Conservation (phyloP, 2,888 invertebrate genomes). For the Phania funesta region DNA sequence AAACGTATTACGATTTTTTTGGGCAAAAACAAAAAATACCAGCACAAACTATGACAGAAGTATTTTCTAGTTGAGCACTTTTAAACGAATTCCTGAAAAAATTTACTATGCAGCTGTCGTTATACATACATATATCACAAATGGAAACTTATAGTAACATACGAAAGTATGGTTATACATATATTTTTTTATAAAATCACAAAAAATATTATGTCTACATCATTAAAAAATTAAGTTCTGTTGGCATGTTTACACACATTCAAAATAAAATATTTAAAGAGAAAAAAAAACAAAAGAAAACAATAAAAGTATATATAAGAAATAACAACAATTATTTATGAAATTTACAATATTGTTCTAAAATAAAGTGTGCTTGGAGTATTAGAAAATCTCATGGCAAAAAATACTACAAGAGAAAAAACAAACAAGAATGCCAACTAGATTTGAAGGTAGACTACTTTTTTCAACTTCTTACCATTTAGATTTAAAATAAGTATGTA, state of each 20-base stretch:
- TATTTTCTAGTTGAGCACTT: slow-evolving; percentile 43
- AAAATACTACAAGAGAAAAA: slow-evolving; percentile 7
- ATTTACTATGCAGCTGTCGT: slow-evolving; percentile 41
- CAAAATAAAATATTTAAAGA: not conserved
- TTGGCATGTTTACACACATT: slow-evolving; percentile 39
- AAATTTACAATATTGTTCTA: slow-evolving; percentile 39
- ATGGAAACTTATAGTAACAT: not conserved
- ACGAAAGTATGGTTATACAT: too few relatives aligned
- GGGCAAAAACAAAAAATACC: not conserved
- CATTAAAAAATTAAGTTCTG: not conserved
- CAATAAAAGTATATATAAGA: not conserved
- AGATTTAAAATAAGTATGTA: slow-evolving; percentile 4
- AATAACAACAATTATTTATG: slow-evolving; percentile 12
- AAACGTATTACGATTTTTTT: not conserved
- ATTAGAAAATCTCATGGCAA: slow-evolving; percentile 14
- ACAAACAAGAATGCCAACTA: slow-evolving; percentile 67
- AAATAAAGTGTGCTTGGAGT: slow-evolving; percentile 12
- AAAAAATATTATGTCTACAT: not conserved
- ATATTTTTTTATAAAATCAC: too few relatives aligned
- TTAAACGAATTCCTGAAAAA: slow-evolving; percentile 52
- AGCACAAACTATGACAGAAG: not conserved
- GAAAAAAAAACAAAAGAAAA: not conserved
- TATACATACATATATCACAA: slow-evolving; percentile 12
- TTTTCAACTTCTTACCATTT: slow-evolving; percentile 29
- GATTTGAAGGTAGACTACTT: slow-evolving; percentile 68